Evolutionary conservation across 1,140 invertebrate species (phyloP), one percentile per base, ranked within the genome.

Genomic region (Drosophila carrolli): DNA sequence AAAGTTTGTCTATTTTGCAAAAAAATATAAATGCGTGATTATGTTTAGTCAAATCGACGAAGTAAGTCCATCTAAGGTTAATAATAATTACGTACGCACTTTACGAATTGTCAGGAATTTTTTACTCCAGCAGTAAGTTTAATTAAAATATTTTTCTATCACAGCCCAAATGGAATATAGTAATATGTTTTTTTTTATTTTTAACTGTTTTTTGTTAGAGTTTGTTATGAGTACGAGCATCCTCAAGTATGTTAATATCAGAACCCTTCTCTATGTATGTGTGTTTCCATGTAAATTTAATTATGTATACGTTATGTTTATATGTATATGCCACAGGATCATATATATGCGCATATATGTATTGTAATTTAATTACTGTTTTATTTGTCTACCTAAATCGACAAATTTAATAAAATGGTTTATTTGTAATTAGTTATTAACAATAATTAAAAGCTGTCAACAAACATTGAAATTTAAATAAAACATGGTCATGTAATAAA

Each of bases 401-500:
- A 75, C 85, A 66, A 74, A 75, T 75, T 71, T 71, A 75, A 78
- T 67, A 71, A 78, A 78, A 71, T 63, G 75, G 61, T 84, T 57
- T 71, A 78, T 81, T 80, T 85, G 78, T 85, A 78, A 78, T 78
- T 82, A 86, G 75, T 61, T 75, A 62, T 78, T 78, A 75, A 81
- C 73, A 75, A 80, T 58, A 50, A 60, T 37, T 54, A 61, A 41
- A 62, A 68, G 59, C 68, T 81, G 65, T 85, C 76, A 41, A 55
- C 53, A 65, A 74, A 86, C 71, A 86, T 86, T 86, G 82, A 81
- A 78, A 81, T 74, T 65, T 56, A 81, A 86, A 84, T 68, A 51
- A 73, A 80, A 76, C 63, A 81, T 86, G 82, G 78, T 85, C 82
- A 86, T 86, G 63, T 82, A 81, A 81, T 73, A 57, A 74, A 74